Percentiles rank a stretch among this genome's conserved stretches.
These are phyloP conservation scores for Tautogolabrus adspersus DNA, from an alignment of 2,113 vertebrate genomes.

Conservation along the genomic window DNA sequence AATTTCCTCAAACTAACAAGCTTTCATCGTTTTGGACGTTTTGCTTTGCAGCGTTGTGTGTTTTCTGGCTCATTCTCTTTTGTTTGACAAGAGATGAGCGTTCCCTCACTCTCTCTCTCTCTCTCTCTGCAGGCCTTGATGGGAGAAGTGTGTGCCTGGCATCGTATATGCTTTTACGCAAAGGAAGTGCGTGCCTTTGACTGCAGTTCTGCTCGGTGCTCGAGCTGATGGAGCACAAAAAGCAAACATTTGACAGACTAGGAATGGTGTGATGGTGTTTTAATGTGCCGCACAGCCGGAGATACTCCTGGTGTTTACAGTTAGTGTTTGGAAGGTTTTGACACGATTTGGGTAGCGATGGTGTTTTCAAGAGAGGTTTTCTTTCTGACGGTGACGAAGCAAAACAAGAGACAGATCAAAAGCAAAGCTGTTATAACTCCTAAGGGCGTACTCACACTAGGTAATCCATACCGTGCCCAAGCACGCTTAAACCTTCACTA, in stretches of 20 bases:
- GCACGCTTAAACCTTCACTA: too few species aligned
- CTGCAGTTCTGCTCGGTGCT: slow-evolving; percentile 45
- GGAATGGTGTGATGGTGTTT: slow-evolving; percentile 59
- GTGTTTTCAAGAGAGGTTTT: slow-evolving; percentile 11
- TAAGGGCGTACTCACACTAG: too few species aligned
- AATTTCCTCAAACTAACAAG: slow-evolving; percentile 60
- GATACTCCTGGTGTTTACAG: slow-evolving; percentile 56
- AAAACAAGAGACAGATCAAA: slow-evolving; percentile 68
- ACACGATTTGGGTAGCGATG: slow-evolving; percentile 34
- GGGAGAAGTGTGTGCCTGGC: slow-evolving; percentile 64
- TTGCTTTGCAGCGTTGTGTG: slow-evolving; percentile 44
- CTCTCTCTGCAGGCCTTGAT: slow-evolving; percentile 51
- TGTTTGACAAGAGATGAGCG: slow-evolving; percentile 71
- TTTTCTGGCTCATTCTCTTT: slow-evolving; percentile 56
- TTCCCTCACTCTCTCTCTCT: slow-evolving; percentile 35
- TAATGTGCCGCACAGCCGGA: slow-evolving; percentile 53
- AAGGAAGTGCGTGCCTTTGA: slow-evolving; percentile 57
- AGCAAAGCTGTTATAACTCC: too few species aligned
- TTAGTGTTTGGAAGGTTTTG: slow-evolving; percentile 52
- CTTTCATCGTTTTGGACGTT: slow-evolving; percentile 69
- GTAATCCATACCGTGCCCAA: neutral
- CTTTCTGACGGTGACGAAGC: slow-evolving; percentile 28
- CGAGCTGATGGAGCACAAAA: slow-evolving; percentile 25
- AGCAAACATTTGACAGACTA: slow-evolving; percentile 52
- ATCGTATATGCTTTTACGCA: slow-evolving; percentile 55